Percentiles rank a stretch among this genome's conserved stretches.
Conservation (phyloP, 2,113 vertebrate genomes). For the Microcebus jonahi region DNA sequence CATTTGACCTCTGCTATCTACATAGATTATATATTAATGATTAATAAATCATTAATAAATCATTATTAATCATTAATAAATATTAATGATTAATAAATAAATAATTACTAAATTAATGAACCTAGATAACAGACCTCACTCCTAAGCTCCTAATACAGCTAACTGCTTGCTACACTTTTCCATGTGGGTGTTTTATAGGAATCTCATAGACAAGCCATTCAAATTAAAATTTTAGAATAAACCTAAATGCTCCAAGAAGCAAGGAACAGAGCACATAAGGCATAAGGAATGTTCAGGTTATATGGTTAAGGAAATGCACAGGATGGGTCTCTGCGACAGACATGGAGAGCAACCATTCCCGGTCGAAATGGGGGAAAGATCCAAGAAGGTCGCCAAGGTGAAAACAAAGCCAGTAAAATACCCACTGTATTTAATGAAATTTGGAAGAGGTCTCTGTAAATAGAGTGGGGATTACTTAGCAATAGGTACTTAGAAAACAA, state of each 20-base stretch:
- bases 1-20: not conserved
- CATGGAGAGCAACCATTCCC: not conserved
- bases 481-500: not conserved
- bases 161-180: not conserved
- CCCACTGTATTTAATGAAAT: not conserved
- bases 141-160: not conserved
- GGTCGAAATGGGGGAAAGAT: not conserved
- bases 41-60: too few relatives aligned
- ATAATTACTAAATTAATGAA: too few relatives aligned
- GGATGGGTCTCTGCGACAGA: not conserved
- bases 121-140: not conserved
- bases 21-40: not conserved
- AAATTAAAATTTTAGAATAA: slow-evolving; percentile 13
- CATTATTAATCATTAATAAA: not conserved
- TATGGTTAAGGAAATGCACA: not conserved
- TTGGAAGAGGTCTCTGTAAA: not conserved
- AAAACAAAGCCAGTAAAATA: not conserved
- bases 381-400: not conserved
- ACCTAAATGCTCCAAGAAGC: not conserved
- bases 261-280: not conserved
- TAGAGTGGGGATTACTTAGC: not conserved
- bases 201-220: not conserved
- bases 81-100: not conserved
- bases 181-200: not conserved
- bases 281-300: not conserved